These are phyloP conservation scores for Stomatorhinus walkeri DNA, from an alignment of 2,797 vertebrate genomes.

Conservation along the genomic window DNA sequence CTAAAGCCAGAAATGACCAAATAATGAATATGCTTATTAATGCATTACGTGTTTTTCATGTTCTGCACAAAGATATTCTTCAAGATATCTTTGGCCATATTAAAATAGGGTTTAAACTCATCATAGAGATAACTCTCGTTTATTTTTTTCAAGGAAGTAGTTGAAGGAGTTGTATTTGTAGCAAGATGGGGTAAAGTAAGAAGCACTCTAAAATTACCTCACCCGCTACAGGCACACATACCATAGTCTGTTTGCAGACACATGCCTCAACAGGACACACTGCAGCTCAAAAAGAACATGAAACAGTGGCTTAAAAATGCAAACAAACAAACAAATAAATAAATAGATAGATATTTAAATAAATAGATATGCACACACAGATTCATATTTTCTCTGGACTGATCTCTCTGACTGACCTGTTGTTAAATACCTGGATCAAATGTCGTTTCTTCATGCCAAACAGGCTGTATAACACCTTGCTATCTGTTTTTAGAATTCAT, in stretches of 20 bases:
- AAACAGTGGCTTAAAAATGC: background rate
- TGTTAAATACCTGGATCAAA: slow-evolving; percentile 92
- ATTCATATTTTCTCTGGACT: slow-evolving; percentile 70
- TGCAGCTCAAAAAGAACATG: background rate
- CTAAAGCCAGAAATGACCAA: background rate
- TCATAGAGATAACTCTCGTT: background rate
- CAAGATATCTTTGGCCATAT: background rate
- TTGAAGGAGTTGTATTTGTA: background rate
- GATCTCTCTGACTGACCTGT: slow-evolving; percentile 81
- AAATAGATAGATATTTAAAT: slow-evolving; percentile 51
- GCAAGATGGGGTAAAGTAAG: background rate
- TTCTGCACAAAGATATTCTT: background rate
- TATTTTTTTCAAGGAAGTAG: background rate
- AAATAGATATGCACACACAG: slow-evolving; percentile 78
- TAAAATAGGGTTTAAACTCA: background rate
- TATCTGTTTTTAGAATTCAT: slow-evolving; percentile 68
- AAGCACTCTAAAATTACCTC: background rate
- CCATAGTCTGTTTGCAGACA: background rate
- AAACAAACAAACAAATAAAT: background rate
- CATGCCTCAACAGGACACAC: background rate
- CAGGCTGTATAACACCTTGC: slow-evolving; percentile 20
- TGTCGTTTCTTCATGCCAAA: slow-evolving; percentile 57
- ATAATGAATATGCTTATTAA: background rate
- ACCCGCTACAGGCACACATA: background rate
- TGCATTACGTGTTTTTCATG: background rate